These are phyloP conservation scores for Ichneumoninae sp. DNA, from an alignment of 2,888 invertebrate genomes.

Conservation along the genomic window DNA sequence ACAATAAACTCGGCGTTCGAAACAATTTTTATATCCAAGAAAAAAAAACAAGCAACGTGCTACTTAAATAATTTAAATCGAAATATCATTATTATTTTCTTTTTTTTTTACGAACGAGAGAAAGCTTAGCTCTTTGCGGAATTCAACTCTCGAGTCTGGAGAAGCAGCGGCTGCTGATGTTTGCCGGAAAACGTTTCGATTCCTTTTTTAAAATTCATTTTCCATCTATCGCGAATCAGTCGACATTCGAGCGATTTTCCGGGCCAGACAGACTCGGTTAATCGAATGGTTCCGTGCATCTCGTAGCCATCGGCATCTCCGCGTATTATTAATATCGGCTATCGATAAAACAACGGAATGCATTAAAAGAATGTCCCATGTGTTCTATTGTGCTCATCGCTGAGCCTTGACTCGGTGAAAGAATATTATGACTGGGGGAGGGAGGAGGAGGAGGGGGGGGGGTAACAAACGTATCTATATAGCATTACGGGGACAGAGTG, in stretches of 20 bases:
- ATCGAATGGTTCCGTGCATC: constrained; percentile 11
- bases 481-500: constrained; percentile 29
- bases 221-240: constrained; percentile 8
- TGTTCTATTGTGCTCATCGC: constrained; percentile 19
- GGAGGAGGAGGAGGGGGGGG: neutral
- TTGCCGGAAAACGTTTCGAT: neutral
- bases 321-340: constrained; percentile 35
- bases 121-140: neutral
- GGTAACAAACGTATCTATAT: neutral
- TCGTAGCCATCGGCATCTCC: constrained; percentile 47
- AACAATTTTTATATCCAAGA: constrained; percentile 69
- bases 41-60: constrained; percentile 72
- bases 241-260: constrained; percentile 12
- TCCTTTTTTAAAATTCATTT: neutral
- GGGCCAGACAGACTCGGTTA: constrained; percentile 11
- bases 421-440: constrained; percentile 27
- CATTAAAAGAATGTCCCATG: constrained; percentile 57
- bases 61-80: constrained; percentile 75
- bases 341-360: constrained; percentile 62
- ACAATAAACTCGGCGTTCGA: constrained; percentile 77
- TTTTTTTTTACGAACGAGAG: constrained; percentile 13
- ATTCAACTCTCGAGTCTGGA: neutral
- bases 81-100: neutral
- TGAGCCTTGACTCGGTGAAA: constrained; percentile 8
- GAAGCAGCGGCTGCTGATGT: neutral